phyloP scores from a whole-genome alignment of 1,140 invertebrate species.

The Euborellia annulipes region DNA sequence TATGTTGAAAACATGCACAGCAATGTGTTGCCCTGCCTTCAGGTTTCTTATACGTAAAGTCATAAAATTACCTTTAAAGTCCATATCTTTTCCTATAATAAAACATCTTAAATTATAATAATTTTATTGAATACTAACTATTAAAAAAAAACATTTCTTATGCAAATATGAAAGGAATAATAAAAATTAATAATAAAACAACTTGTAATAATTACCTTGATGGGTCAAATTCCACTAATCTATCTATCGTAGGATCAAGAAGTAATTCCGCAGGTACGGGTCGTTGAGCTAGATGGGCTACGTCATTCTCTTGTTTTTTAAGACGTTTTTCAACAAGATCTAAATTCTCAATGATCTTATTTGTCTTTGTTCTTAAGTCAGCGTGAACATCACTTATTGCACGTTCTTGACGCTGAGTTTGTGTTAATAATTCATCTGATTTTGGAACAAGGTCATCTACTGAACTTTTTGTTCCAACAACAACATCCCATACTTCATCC shows the following conservation, averaged over 20 bases:
- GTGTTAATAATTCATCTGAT: constrained; percentile 65
- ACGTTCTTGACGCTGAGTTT: constrained; percentile 70
- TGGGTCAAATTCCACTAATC: constrained; percentile 58
- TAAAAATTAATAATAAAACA: neutral
- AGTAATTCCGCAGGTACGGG: constrained; percentile 49
- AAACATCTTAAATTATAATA: no score
- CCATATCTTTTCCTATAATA: no score
- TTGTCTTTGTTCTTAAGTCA: constrained; percentile 62
- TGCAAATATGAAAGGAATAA: no score
- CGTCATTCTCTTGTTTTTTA: constrained; percentile 69
- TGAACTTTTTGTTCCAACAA: constrained; percentile 69
- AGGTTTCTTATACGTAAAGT: no score
- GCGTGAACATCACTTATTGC: constrained; percentile 75
- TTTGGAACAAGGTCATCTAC: constrained; percentile 70
- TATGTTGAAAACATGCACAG: no score
- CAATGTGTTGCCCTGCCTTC: no score
- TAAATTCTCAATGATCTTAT: constrained; percentile 73
- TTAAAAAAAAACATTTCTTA: no score
- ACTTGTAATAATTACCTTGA: constrained; percentile 31
- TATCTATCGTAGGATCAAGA: constrained; percentile 58
- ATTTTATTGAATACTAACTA: no score
- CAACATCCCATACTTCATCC: constrained; percentile 80
- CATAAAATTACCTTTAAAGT: no score
- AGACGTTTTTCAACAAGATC: constrained; percentile 67
- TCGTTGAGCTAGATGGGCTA: constrained; percentile 48